Percentiles rank a stretch among this genome's conserved stretches.
Evolutionary conservation across 2,888 invertebrate genomes (phyloP).

Genomic region (Thyatira batis): DNA sequence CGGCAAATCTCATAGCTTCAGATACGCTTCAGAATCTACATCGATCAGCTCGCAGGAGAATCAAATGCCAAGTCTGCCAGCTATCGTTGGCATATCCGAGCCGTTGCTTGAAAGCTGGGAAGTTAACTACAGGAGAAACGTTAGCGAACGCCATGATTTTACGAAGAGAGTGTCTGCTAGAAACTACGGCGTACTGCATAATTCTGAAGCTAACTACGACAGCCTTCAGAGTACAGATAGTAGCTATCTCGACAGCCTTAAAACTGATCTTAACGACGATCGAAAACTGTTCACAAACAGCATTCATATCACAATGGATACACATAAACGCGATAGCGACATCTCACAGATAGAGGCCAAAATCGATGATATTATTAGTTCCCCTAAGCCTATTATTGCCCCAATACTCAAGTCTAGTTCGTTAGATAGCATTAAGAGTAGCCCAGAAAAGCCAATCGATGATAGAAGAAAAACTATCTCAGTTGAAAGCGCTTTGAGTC

Average conservation of each 20-base stretch:
- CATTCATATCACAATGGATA: slow-evolving; percentile 66
- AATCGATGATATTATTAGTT: slow-evolving; percentile 80
- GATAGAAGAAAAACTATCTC: slow-evolving; percentile 77
- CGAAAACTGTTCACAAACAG: slow-evolving; percentile 69
- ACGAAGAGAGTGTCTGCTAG: slow-evolving; percentile 68
- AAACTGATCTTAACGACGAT: slow-evolving; percentile 66
- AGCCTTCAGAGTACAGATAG: slow-evolving; percentile 76
- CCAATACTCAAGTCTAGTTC: slow-evolving; percentile 80
- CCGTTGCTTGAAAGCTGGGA: slow-evolving; percentile 79
- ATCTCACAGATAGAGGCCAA: slow-evolving; percentile 81
- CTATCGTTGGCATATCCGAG: slow-evolving; percentile 77
- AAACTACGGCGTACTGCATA: slow-evolving; percentile 64
- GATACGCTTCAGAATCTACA: slow-evolving; percentile 79
- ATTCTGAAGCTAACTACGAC: slow-evolving; percentile 66
- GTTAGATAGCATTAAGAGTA: slow-evolving; percentile 83
- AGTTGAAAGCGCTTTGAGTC: slow-evolving; percentile 72
- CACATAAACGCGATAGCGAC: slow-evolving; percentile 72
- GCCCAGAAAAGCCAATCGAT: slow-evolving; percentile 73
- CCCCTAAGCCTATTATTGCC: slow-evolving; percentile 75
- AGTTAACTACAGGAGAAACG: slow-evolving; percentile 74
- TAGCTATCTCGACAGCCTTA: slow-evolving; percentile 75
- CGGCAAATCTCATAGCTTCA: slow-evolving; percentile 88
- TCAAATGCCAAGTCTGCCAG: slow-evolving; percentile 78
- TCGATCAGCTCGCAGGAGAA: slow-evolving; percentile 76
- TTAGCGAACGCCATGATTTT: slow-evolving; percentile 68